phyloP scores from a whole-genome alignment of 2,113 vertebrate genomes.

The Onychostoma macrolepis region DNA sequence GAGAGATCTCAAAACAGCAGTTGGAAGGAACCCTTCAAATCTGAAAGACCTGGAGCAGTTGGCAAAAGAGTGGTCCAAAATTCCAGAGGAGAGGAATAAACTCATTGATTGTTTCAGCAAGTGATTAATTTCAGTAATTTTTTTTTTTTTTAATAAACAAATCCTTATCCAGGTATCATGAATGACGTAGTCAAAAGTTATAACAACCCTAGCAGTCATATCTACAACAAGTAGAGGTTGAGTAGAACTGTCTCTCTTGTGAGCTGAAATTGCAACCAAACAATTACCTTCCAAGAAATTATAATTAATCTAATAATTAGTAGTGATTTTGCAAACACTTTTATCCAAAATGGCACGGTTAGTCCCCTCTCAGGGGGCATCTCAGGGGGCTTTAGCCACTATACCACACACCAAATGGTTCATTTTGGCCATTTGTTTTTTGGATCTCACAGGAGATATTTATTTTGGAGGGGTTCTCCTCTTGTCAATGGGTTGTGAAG shows the following conservation, averaged over 20 bases:
- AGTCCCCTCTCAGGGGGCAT: not conserved
- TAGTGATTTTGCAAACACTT: not conserved
- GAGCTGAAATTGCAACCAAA: not conserved
- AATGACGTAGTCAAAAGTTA: no score
- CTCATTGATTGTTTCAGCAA: not conserved
- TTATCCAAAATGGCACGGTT: not conserved
- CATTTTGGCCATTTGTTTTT: not conserved
- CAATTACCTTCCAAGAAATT: not conserved
- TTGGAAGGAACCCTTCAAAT: not conserved
- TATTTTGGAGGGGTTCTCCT: not conserved
- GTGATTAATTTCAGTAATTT: no score
- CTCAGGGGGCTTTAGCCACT: not conserved
- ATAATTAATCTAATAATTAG: not conserved
- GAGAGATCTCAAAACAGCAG: not conserved
- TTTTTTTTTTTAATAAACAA: no score
- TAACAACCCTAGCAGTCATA: no score
- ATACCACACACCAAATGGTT: not conserved
- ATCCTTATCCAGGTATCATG: no score
- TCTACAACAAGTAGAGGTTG: no score
- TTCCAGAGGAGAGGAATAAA: not conserved
- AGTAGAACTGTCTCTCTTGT: no score
- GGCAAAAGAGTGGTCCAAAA: no score
- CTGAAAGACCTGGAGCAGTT: not conserved
- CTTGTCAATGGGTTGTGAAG: not conserved
- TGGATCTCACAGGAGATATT: not conserved